These are phyloP conservation scores for Cheilosia vulpina DNA, from an alignment of 2,888 invertebrate species.

Conservation along the genomic window DNA sequence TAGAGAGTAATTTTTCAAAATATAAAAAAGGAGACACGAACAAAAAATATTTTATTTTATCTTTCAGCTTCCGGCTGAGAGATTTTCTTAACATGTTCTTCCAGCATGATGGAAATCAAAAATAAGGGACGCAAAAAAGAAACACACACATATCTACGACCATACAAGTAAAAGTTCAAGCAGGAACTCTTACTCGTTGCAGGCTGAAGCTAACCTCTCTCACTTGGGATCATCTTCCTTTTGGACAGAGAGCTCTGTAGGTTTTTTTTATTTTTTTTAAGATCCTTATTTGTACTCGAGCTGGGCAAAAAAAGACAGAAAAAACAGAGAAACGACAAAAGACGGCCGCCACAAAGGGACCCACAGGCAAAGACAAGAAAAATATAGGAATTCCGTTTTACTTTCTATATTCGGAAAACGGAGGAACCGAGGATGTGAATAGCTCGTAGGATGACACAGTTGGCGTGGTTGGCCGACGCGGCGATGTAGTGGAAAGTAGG, in stretches of 20 bases:
- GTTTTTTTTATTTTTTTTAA: background rate
- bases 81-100: conserved; percentile 56
- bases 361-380: conserved; percentile 50
- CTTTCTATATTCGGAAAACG: conserved; percentile 11
- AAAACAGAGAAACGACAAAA: conserved; percentile 15
- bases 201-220: conserved; percentile 29
- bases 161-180: conserved; percentile 29
- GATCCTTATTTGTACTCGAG: conserved; percentile 44
- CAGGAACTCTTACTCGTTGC: conserved; percentile 23
- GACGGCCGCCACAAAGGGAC: conserved; percentile 30
- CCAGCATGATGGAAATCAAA: conserved; percentile 48
- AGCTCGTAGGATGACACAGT: too few relatives aligned
- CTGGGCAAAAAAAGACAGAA: conserved; percentile 1
- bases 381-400: conserved; percentile 45
- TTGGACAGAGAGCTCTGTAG: conserved; percentile 10
- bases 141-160: background rate
- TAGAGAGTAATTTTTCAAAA: conserved; percentile 49
- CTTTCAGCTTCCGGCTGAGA: conserved; percentile 67
- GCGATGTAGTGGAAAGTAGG: conserved; percentile 15
- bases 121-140: conserved; percentile 15
- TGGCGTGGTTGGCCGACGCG: background rate
- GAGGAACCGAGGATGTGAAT: background rate
- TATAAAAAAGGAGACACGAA: conserved; percentile 6
- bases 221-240: conserved; percentile 34
- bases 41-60: conserved; percentile 51